Evolutionary conservation across 2,113 vertebrate species (phyloP).

Genomic region (Bolborhynchus lineola): DNA sequence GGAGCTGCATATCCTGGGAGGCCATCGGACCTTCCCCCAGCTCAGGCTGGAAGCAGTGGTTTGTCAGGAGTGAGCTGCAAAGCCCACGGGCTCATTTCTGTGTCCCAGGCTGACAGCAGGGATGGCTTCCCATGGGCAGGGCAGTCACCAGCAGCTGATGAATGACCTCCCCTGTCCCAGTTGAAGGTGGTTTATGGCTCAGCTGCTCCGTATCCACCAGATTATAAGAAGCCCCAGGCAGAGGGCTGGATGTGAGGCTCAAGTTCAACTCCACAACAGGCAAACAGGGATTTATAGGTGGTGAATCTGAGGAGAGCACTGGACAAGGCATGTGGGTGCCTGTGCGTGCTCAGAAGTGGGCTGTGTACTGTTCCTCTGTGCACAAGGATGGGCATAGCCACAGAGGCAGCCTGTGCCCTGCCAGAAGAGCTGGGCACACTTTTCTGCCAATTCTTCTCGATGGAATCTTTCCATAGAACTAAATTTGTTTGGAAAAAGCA

Average conservation of each 20-base stretch:
- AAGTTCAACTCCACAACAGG: background rate
- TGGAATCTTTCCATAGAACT: constrained; percentile 43
- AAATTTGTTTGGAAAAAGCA: constrained; percentile 46
- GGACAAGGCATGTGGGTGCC: background rate
- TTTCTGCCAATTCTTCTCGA: constrained; percentile 33
- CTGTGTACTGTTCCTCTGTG: background rate
- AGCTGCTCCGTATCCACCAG: background rate
- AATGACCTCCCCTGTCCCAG: background rate
- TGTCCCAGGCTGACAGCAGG: background rate
- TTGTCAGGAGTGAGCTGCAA: background rate
- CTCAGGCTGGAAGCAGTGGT: background rate
- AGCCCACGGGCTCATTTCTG: background rate
- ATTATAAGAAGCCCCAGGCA: background rate
- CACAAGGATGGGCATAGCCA: background rate
- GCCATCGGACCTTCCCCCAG: background rate
- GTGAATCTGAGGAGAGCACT: background rate
- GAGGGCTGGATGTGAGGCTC: background rate
- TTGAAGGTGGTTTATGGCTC: background rate
- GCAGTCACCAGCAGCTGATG: background rate
- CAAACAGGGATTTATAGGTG: background rate
- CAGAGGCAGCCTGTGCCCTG: background rate
- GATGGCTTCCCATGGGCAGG: background rate
- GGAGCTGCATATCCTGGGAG: background rate
- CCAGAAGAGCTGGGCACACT: background rate
- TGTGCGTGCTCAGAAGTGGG: background rate